Base-by-base conservation (phyloP, 2,797 vertebrate species). In the Pantherophis alleghaniensis region DNA sequence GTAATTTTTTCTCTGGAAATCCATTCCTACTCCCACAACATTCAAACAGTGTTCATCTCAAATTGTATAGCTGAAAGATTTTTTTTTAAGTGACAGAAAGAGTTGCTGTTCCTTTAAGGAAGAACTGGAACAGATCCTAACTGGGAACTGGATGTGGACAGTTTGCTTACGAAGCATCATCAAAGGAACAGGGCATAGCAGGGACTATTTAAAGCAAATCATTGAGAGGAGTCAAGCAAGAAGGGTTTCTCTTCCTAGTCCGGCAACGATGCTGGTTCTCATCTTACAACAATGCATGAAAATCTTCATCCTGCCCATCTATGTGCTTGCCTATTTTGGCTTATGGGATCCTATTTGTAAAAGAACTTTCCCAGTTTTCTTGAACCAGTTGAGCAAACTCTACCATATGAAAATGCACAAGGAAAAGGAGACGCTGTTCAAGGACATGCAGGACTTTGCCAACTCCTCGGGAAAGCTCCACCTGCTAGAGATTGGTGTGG, bases 281-380 rank as follows among this genome's bases (percentile, higher is more conserved):
- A 10, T 96, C 16, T 94, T 97, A 55, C 96, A 94, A 93, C 42
- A 90, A 28, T 87, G 96, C 37, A 3, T 96, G 1, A 94, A 93
- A 59, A 63, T 97, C 12, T 91, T 97, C 56, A 92, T 95, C 4
- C 24, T 97, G 6, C 97, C 97, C 4, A 13, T 97, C 22, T 96
- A 94, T 7, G 13, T 97, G 12, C 92, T 97, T 3, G 92, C 83
- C 20, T 94, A 95, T 28, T 59, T 97, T 83, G 97, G 97, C 42
- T 92, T 89, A 10, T 96, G 96, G 97, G 90, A 95, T n/a, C 89
- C 95, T 16, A 13, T 96, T 0, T 98, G 97, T 92, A 98, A 98
- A 92, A 98, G 94, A 1, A 0, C 97, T 1, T 98, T 98, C 37
- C 98, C 98, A 0, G 24, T 96, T 0, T 0, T 97, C 0, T 11